phyloP scores from a whole-genome alignment of 2,113 vertebrate species.

The Salvator merianae region DNA sequence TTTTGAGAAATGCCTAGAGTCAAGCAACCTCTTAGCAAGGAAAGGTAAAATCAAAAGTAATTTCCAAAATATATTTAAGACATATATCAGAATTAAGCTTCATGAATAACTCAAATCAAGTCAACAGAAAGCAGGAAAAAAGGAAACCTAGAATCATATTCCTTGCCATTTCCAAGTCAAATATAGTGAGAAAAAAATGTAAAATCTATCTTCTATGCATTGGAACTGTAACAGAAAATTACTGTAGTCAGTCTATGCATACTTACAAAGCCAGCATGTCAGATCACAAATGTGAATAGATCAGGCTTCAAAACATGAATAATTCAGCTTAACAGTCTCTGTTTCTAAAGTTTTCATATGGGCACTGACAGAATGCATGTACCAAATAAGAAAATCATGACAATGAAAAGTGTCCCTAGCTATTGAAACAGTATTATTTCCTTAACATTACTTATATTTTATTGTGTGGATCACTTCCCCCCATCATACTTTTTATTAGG shows the following conservation, averaged over 20 bases:
- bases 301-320: not conserved
- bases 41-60: constrained; percentile 41
- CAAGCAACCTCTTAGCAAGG: constrained; percentile 48
- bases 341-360: constrained; percentile 5
- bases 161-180: constrained; percentile 51
- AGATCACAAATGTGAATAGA: not conserved
- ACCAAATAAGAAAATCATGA: not conserved
- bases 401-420: not conserved
- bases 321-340: not conserved
- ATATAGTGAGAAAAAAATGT: constrained; percentile 35
- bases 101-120: constrained; percentile 44
- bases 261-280: constrained; percentile 27
- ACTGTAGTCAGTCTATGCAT: not conserved
- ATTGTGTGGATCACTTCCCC: not conserved
- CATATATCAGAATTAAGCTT: constrained; percentile 60
- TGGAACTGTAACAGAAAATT: constrained; percentile 53
- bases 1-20: constrained; percentile 44
- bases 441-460: not conserved
- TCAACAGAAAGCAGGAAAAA: constrained; percentile 35
- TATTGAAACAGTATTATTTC: not conserved
- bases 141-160: constrained; percentile 35
- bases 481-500: not conserved
- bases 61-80: constrained; percentile 54
- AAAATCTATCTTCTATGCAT: constrained; percentile 43
- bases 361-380: not conserved